phyloP scores from a whole-genome alignment of 2,888 invertebrate species.

The Ichneumoninae sp. region DNA sequence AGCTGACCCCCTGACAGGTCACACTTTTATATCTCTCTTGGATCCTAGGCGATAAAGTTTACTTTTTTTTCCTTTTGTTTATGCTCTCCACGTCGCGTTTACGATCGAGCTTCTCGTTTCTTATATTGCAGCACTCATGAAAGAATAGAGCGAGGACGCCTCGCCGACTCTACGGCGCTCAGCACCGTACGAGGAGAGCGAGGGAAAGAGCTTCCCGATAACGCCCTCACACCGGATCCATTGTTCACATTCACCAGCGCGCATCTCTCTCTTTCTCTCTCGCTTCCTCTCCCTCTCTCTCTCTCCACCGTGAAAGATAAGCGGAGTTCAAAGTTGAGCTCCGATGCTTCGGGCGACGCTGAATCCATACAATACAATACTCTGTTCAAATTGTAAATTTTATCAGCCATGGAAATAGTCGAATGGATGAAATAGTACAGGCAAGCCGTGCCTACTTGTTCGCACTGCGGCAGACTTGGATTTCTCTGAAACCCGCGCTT shows the following conservation, averaged over 20 bases:
- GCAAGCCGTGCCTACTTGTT: background rate
- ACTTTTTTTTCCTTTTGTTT: slow-evolving; percentile 1
- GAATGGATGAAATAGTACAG: background rate
- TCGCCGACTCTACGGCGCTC: slow-evolving; percentile 55
- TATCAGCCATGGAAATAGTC: background rate
- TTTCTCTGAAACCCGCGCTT: background rate
- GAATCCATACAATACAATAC: slow-evolving; percentile 1
- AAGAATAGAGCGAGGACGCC: slow-evolving; percentile 23
- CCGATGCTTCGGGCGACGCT: slow-evolving; percentile 22
- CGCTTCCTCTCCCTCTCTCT: background rate
- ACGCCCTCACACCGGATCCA: slow-evolving; percentile 57
- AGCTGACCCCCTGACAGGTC: background rate
- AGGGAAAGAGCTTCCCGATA: slow-evolving; percentile 32
- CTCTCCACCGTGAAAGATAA: slow-evolving; percentile 39
- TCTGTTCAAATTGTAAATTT: slow-evolving; percentile 10
- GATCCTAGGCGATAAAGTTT: background rate
- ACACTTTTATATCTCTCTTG: background rate
- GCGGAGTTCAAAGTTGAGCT: slow-evolving; percentile 58
- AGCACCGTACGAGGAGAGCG: slow-evolving; percentile 10
- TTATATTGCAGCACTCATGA: slow-evolving; percentile 30
- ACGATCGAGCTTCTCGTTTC: slow-evolving; percentile 38
- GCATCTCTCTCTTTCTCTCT: slow-evolving; percentile 16
- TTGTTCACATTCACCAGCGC: slow-evolving; percentile 54
- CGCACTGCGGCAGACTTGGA: background rate
- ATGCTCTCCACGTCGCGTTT: slow-evolving; percentile 24